Conservation (phyloP, 2,888 invertebrate genomes). For the Drosophila atroscutellata region DNA sequence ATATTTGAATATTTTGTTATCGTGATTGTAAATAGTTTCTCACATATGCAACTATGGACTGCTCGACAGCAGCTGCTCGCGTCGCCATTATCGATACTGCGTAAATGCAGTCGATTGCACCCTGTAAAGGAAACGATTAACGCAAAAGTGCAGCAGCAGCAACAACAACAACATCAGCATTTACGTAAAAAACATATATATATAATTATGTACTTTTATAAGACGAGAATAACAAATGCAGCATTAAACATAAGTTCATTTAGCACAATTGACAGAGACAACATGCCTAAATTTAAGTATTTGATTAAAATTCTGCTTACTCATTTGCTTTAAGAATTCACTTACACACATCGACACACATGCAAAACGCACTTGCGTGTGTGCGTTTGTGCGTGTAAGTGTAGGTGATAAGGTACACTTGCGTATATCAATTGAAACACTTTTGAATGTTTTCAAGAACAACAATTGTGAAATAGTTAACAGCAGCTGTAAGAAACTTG, state of each 20-base stretch:
- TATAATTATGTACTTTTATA: slow-evolving; percentile 31
- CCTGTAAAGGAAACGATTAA: slow-evolving; percentile 10
- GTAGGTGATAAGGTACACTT: slow-evolving; percentile 18
- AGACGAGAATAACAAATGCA: slow-evolving; percentile 34
- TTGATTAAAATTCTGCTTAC: slow-evolving; percentile 41
- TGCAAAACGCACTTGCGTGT: neutral
- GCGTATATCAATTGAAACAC: slow-evolving; percentile 9
- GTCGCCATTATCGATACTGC: slow-evolving; percentile 21
- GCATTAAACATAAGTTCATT: slow-evolving; percentile 49
- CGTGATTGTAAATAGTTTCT: slow-evolving; percentile 36
- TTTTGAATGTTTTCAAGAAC: slow-evolving; percentile 27
- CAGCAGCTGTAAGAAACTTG: slow-evolving; percentile 51
- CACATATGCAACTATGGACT: slow-evolving; percentile 32
- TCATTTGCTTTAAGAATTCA: slow-evolving; percentile 51
- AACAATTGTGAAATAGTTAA: slow-evolving; percentile 69
- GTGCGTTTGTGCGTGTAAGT: neutral
- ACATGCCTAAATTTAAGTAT: slow-evolving; percentile 32
- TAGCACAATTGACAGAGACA: slow-evolving; percentile 63
- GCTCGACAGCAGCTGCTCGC: slow-evolving; percentile 13
- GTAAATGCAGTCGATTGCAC: slow-evolving; percentile 10
- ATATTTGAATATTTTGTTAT: slow-evolving; percentile 17
- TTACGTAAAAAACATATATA: slow-evolving; percentile 1
- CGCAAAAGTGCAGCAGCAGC: neutral
- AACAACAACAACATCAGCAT: slow-evolving; percentile 6
- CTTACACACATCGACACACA: neutral